Evolutionary conservation across 2,888 invertebrate genomes (phyloP).

Genomic region (Timema podura): DNA sequence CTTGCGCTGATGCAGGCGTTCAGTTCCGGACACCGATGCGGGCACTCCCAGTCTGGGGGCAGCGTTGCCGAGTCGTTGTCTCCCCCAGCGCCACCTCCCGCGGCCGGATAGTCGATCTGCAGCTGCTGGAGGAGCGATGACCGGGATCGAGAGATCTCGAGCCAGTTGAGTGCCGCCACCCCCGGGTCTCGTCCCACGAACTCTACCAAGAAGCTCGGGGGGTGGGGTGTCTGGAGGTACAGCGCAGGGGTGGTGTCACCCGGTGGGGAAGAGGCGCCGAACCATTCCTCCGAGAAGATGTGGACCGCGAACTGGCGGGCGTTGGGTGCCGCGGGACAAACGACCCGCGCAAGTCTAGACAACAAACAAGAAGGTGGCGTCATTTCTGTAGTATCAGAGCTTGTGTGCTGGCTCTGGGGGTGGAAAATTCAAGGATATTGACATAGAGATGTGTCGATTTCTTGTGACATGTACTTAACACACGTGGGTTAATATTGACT

Average conservation of each 20-base stretch:
- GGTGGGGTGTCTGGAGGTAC: constrained; percentile 39
- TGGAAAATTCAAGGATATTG: no score
- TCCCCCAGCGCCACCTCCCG: constrained; percentile 50
- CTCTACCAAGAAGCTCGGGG: constrained; percentile 57
- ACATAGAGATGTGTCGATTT: no score
- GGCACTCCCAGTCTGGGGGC: constrained; percentile 53
- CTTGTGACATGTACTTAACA: no score
- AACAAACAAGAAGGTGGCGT: no score
- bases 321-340: constrained; percentile 69
- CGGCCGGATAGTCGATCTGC: constrained; percentile 48
- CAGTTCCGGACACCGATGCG: constrained; percentile 65
- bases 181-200: constrained; percentile 71
- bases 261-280: constrained; percentile 43
- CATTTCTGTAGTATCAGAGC: no score
- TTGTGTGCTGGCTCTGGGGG: no score
- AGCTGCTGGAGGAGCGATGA: constrained; percentile 58
- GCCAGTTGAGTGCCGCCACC: constrained; percentile 71
- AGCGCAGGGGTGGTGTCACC: constrained; percentile 26
- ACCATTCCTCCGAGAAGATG: constrained; percentile 78
- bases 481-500: no score
- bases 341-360: constrained; percentile 54
- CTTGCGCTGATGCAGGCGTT: constrained; percentile 71
- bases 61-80: constrained; percentile 38
- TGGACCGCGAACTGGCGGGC: constrained; percentile 65
- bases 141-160: constrained; percentile 64